Percentiles rank a stretch among this genome's conserved stretches.
Evolutionary conservation across 2,888 invertebrate species (phyloP).

Genomic region (Sepiola atlantica): DNA sequence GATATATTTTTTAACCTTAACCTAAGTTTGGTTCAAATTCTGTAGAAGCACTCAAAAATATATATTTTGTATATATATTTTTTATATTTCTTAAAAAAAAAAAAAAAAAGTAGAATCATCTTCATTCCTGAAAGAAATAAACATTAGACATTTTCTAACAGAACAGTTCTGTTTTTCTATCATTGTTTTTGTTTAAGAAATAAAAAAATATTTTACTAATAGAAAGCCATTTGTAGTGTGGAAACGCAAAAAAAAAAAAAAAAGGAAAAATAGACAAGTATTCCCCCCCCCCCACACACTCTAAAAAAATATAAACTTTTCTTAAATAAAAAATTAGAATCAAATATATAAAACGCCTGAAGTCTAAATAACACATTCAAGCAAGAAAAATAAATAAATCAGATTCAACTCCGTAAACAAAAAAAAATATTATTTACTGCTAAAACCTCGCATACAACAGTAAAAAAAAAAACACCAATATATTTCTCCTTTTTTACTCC

Average conservation of each 20-base stretch:
- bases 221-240: neutral
- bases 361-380: neutral
- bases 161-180: no score
- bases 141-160: no score
- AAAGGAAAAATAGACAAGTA: neutral
- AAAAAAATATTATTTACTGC: neutral
- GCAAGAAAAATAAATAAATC: neutral
- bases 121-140: no score
- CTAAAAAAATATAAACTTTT: neutral
- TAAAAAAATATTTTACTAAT: no score
- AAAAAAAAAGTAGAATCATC: no score
- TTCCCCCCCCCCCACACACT: neutral
- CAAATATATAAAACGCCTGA: neutral
- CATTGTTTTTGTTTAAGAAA: no score
- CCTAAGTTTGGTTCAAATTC: no score
- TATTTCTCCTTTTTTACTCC: slow-evolving; percentile 2
- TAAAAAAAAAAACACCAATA: neutral
- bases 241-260: neutral
- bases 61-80: no score
- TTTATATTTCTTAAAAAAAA: no score
- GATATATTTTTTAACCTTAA: no score
- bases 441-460: neutral
- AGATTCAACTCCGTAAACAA: neutral
- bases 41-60: no score
- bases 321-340: neutral